Conservation (phyloP, 2,888 invertebrate genomes). For the Ischnura elegans region DNA sequence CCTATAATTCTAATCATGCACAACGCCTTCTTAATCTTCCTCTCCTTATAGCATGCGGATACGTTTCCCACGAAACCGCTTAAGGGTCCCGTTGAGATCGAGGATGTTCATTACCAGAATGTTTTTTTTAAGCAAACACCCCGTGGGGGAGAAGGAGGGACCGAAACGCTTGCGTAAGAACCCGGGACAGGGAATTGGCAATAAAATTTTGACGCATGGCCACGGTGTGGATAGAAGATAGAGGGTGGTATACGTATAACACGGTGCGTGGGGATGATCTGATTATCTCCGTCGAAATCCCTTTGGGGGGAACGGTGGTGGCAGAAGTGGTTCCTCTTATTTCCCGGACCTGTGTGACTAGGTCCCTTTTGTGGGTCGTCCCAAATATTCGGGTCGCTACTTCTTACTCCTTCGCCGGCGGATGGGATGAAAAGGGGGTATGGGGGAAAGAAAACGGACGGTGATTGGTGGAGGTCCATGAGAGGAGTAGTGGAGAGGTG, state of each 20-base stretch:
- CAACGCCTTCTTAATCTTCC: no score
- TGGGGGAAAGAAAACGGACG: neutral
- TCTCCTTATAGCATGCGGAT: neutral
- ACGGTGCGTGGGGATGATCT: neutral
- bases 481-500: no score
- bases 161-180: slow-evolving; percentile 25
- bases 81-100: neutral
- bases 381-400: neutral
- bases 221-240: neutral
- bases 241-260: neutral
- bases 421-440: neutral
- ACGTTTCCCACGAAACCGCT: neutral
- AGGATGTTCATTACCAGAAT: slow-evolving; percentile 12
- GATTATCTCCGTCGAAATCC: neutral
- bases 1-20: no score
- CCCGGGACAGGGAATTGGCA: neutral
- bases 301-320: neutral
- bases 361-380: slow-evolving; percentile 4
- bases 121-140: neutral
- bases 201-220: slow-evolving; percentile 59
- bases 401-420: neutral
- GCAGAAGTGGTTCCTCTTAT: neutral
- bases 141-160: neutral
- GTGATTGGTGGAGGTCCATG: slow-evolving; percentile 3
- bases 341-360: neutral